Evolutionary conservation across 1,140 invertebrate genomes (phyloP).

Genomic region (Papilio polytes): DNA sequence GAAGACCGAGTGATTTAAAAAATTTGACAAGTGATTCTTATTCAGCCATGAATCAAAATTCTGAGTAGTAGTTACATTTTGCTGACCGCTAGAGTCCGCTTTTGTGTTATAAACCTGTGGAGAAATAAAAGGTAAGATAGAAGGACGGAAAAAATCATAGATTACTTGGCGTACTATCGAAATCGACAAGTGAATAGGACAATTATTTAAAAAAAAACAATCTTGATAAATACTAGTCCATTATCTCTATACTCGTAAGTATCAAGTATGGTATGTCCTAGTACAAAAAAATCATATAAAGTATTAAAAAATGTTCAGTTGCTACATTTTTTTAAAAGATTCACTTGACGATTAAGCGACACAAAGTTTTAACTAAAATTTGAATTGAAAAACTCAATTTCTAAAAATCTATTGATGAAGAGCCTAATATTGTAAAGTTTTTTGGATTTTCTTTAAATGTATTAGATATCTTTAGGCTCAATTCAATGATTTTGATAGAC

Average conservation of each 20-base stretch:
- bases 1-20: constrained; percentile 71
- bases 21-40: constrained; percentile 71
- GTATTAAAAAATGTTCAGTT: constrained; percentile 7
- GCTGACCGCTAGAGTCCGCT: constrained; percentile 84
- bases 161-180: constrained; percentile 60
- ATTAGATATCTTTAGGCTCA: background rate
- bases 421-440: background rate
- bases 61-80: constrained; percentile 84
- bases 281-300: background rate
- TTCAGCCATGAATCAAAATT: constrained; percentile 69
- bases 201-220: background rate
- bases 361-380: constrained; percentile 55
- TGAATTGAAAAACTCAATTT: constrained; percentile 47
- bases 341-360: constrained; percentile 71
- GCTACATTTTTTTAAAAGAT: constrained; percentile 42
- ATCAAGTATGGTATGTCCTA: background rate
- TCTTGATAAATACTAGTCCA: too few relatives aligned
- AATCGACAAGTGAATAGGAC: constrained; percentile 59
- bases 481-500: constrained; percentile 17
- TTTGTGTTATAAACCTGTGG: constrained; percentile 85
- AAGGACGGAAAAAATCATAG: constrained; percentile 66
- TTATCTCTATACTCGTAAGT: too few relatives aligned
- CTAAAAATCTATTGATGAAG: constrained; percentile 26
- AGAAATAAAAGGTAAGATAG: constrained; percentile 82
- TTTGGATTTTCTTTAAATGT: background rate